Percentiles rank a stretch among this genome's conserved stretches.
phyloP scores from a whole-genome alignment of 2,113 vertebrate genomes.

The Hydrolagus affinis region DNA sequence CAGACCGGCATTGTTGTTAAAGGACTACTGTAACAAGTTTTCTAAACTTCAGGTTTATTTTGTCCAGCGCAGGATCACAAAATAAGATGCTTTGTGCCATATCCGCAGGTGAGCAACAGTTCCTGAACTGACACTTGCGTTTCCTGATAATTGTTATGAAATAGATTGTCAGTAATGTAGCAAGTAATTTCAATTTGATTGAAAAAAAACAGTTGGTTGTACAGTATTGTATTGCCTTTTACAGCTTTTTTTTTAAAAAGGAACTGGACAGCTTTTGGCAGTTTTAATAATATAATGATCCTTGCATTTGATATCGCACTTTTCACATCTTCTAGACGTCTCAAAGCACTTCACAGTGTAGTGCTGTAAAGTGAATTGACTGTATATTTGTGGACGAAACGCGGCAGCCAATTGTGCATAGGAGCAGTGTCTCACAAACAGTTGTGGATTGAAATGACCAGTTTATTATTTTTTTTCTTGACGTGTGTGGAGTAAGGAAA shows the following conservation, averaged over 20 bases:
- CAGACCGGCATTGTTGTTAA: conserved; percentile 53
- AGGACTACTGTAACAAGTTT: conserved; percentile 34
- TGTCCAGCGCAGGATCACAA: conserved; percentile 39
- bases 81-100: conserved; percentile 58
- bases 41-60: conserved; percentile 4
- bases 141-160: not conserved
- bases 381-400: too few species aligned
- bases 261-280: not conserved
- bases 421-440: too few species aligned
- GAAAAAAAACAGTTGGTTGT: not conserved
- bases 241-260: too few species aligned
- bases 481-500: too few species aligned
- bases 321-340: too few species aligned
- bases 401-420: too few species aligned
- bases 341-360: too few species aligned
- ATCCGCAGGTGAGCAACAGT: conserved; percentile 54
- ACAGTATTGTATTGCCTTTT: not conserved
- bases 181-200: conserved; percentile 1
- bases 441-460: too few species aligned
- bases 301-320: too few species aligned
- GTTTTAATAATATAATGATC: too few species aligned
- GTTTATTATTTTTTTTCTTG: too few species aligned
- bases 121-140: not conserved
- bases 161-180: not conserved
- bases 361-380: too few species aligned